Base-by-base conservation (phyloP, 2,888 invertebrate genomes). In the Notocelia uddmanniana region DNA sequence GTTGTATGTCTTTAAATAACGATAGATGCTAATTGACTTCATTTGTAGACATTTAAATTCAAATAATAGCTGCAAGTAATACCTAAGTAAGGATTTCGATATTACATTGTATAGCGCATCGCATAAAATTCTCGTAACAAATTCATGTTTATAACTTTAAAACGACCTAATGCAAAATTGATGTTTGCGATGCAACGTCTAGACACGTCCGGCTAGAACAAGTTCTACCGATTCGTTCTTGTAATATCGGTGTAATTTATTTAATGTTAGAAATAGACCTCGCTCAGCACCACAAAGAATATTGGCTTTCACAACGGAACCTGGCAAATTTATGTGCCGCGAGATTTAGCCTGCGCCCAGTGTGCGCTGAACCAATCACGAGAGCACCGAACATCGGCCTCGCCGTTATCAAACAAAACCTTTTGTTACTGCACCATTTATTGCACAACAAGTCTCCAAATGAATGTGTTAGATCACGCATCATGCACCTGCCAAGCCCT, bases 241-340 rank as follows among this genome's bases (percentile, higher is more conserved):
- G 92, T 93, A 91, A 93, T 93, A 92, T 91, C 89, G 79, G 83
- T 85, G 89, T 92, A 92, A 93, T 92, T 93, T 93, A 93, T 93
- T 92, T 93, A 92, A 93, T 93, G 91, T 91, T 91, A 89, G 89
- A 91, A 92, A 91, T 89, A 91, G 87, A 92, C 86, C 86, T 89
- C 87, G 90, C 88, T 81, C 83, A 89, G 84, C 85, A 84, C 89
- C 83, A 89, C 92, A 92, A 93, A 92, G 92, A 93, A 93, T 93
- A 92, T 92, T 92, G 90, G 90, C 93, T 93, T 93, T 93, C 93
- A 92, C 91, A 92, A 93, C 91, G 89, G 90, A 90, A 90, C 90
- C 87, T 83, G 84, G 90, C 81, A 89, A 90, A 92, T 93, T 92
- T 93, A 92, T 92, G 91, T 91, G 83, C 88, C 74, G 82, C 85